Percentiles rank a stretch among this genome's conserved stretches.
phyloP scores from a whole-genome alignment of 2,113 vertebrate species.

The Danionella cerebrum region DNA sequence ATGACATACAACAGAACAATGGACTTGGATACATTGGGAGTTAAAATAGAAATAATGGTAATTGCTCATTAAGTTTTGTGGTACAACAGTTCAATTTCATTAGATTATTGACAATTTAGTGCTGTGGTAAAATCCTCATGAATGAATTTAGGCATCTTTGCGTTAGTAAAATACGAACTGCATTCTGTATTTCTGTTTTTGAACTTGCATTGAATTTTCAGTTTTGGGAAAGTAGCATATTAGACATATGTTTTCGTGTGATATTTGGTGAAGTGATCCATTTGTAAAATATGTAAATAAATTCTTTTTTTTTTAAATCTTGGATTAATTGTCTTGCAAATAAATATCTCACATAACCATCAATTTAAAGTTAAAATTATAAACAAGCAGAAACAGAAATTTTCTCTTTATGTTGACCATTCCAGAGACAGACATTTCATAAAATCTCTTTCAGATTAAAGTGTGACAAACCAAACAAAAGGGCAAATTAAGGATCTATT shows the following conservation, averaged over 20 bases:
- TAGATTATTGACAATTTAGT: conserved; percentile 23
- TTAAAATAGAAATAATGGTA: too few relatives aligned
- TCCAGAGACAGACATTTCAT: neutral
- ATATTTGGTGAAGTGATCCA: conserved; percentile 49
- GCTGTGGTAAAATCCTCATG: conserved; percentile 11
- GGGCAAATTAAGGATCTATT: too few relatives aligned
- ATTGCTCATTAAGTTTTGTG: conserved; percentile 19
- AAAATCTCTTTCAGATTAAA: neutral
- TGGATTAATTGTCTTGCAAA: too few relatives aligned
- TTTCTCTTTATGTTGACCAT: too few relatives aligned
- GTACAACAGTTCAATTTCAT: neutral
- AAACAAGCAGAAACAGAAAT: too few relatives aligned
- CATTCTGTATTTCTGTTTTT: conserved; percentile 35
- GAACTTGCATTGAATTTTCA: conserved; percentile 25
- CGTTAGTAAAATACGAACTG: conserved; percentile 22
- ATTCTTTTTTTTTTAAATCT: conserved; percentile 44
- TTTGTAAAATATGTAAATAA: conserved; percentile 70
- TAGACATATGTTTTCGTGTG: conserved; percentile 36
- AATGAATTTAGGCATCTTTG: conserved; percentile 28
- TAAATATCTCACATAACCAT: too few relatives aligned
- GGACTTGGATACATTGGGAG: too few relatives aligned
- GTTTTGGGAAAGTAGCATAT: conserved; percentile 21
- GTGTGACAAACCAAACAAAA: too few relatives aligned
- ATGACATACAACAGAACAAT: too few relatives aligned
- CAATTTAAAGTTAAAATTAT: too few relatives aligned